Percentiles rank a stretch among this genome's conserved stretches.
phyloP scores from a whole-genome alignment of 2,888 invertebrate species.

The Andrena bucephala region DNA sequence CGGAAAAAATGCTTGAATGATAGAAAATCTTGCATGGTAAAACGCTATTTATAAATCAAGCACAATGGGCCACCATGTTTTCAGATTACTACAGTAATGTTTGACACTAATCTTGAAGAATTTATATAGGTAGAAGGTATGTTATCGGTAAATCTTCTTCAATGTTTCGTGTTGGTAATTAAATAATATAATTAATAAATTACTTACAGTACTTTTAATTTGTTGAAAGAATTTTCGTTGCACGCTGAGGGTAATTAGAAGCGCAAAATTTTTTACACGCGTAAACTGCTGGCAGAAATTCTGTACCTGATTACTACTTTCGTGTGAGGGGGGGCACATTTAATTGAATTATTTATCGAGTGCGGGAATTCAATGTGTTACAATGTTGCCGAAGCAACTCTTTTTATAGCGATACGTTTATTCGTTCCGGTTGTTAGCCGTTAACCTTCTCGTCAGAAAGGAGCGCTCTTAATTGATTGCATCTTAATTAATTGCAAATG shows the following conservation, averaged over 20 bases:
- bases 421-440: slow-evolving; percentile 26
- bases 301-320: neutral
- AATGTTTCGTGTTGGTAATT: too few species aligned
- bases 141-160: too few species aligned
- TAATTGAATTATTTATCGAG: slow-evolving; percentile 41
- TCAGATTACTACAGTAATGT: too few species aligned
- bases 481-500: slow-evolving; percentile 25
- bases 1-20: too few species aligned
- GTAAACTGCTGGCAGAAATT: neutral
- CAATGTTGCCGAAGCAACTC: slow-evolving; percentile 20
- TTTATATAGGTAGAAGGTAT: too few species aligned
- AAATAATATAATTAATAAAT: too few species aligned
- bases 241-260: neutral
- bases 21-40: too few species aligned
- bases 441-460: neutral
- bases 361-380: neutral
- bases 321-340: neutral
- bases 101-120: too few species aligned
- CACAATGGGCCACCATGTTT: too few species aligned
- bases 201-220: too few species aligned
- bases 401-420: slow-evolving; percentile 4
- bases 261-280: neutral
- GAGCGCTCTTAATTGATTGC: slow-evolving; percentile 20
- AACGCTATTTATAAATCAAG: too few species aligned
- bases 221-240: too few species aligned